Base-by-base conservation (phyloP, 2,113 vertebrate species). In the Chaenocephalus aceratus region DNA sequence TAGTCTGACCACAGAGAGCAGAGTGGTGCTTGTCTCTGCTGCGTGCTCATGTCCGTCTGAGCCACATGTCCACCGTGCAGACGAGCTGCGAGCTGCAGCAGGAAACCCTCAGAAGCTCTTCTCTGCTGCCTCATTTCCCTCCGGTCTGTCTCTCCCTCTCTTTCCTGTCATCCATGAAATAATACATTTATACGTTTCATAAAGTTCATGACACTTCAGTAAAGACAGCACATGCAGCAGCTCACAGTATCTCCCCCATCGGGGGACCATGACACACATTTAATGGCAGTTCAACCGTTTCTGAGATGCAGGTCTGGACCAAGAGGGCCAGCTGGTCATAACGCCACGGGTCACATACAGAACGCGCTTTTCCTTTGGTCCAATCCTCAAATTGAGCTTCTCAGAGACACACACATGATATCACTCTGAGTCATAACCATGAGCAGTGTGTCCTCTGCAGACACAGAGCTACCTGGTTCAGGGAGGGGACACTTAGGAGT, bases 381-480 rank as follows among this genome's bases (percentile, higher is more conserved):
- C 26, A 36, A 36, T 7, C 26, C 26, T 30, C 36, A 36, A 36
- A 36, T 36, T 41, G 6, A 6, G 36, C 36, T 41, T 41, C 5
- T 41, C 1, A 7, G 36, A 41, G 36, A 51, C n/a, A 51, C 10
- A 56, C 61, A 51, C 10, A 41, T 30, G 3, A 68, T 63, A 69
- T 16, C 77, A 36, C 45, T 65, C 54, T 59, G 45, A 52, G 14
- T 23, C 6, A 21, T 18, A 44, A 30, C 3, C 10, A 10, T 34
- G 3, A 21, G 5, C 5, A 10, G 21, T 71, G 53, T 75, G 36
- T 68, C 63, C 4, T 36, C 56, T 21, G 45, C 82, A 79, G 81
- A 52, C 18, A 41, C 48, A 5, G 34, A 72, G 49, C 49, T 53
- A 86, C 83, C 83, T 87, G 64, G 59, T 81, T 68, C 16, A 48